These are phyloP conservation scores for Radopholus similis DNA, from an alignment of 1,140 invertebrate species.

Conservation along the genomic window DNA sequence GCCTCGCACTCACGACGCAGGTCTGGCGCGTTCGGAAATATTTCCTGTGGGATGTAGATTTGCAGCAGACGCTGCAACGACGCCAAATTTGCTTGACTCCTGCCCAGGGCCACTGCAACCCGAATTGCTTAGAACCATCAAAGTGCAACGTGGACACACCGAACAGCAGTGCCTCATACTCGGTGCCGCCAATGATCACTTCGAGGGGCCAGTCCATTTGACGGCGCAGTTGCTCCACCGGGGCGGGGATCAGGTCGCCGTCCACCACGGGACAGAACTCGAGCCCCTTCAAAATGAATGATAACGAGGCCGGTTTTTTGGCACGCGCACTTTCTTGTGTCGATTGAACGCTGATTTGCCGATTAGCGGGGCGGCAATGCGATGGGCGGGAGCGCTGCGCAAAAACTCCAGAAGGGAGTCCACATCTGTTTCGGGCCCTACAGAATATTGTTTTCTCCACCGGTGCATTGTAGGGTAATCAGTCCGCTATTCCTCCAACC, in stretches of 20 bases:
- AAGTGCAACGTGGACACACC: constrained; percentile 19
- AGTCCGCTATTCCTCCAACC: neutral
- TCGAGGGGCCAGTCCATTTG: constrained; percentile 1
- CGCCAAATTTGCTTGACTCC: constrained; percentile 35
- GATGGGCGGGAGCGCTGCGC: constrained; percentile 23
- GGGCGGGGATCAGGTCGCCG: constrained; percentile 32
- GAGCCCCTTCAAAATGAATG: constrained; percentile 5
- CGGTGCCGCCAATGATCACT: constrained; percentile 43
- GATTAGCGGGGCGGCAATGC: constrained; percentile 24
- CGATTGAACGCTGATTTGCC: constrained; percentile 42
- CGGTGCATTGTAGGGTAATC: neutral
- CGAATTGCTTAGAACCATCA: neutral
- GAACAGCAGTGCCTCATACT: constrained; percentile 38
- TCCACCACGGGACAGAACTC: constrained; percentile 48
- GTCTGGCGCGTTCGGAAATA: constrained; percentile 7
- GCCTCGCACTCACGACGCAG: constrained; percentile 25
- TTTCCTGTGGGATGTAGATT: constrained; percentile 32
- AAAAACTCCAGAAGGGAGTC: constrained; percentile 27
- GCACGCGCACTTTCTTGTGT: constrained; percentile 20
- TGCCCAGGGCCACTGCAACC: constrained; percentile 29
- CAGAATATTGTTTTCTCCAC: neutral
- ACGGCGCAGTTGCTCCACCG: constrained; percentile 12
- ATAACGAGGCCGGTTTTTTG: neutral
- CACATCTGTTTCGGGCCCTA: constrained; percentile 18
- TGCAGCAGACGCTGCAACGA: constrained; percentile 34